Conservation (phyloP, 37 sponge, comb jelly and placozoan genomes). For the Geodia barretti region DNA sequence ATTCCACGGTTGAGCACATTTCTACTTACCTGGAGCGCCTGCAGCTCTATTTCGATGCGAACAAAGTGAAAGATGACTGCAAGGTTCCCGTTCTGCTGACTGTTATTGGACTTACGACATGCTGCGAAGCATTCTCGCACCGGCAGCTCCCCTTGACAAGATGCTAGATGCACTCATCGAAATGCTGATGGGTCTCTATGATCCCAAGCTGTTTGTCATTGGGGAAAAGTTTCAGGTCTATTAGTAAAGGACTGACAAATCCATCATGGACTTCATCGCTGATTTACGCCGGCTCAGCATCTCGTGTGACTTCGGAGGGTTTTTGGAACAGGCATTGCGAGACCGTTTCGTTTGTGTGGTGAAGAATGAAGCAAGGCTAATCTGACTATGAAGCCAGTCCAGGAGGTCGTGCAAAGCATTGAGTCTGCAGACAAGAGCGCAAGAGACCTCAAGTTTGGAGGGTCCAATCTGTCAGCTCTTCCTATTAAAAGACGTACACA, state of each 20-base stretch:
- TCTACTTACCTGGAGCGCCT: not conserved
- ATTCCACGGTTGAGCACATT: not conserved
- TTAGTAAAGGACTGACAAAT: conserved; percentile 3
- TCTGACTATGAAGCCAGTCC: not conserved
- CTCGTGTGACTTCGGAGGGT: conserved; percentile 7
- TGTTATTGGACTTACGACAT: not conserved
- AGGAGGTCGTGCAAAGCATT: not conserved
- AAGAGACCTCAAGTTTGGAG: not conserved
- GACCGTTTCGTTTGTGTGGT: not conserved
- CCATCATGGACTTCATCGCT: conserved; percentile 15
- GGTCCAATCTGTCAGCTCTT: not conserved
- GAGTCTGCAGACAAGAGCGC: not conserved
- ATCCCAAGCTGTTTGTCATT: conserved; percentile 21
- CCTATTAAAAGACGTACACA: too few species aligned
- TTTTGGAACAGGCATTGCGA: conserved; percentile 9
- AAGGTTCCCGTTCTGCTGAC: not conserved
- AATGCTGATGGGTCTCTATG: not conserved
- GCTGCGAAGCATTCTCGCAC: not conserved
- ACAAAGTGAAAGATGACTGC: not conserved
- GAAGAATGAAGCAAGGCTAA: not conserved
- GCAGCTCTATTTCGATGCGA: not conserved
- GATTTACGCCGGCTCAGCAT: not conserved
- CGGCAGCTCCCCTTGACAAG: not conserved
- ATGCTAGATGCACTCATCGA: not conserved
- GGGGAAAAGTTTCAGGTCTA: conserved; percentile 12